Conservation (phyloP, 2,888 invertebrate species). For the Metacarcinus magister region DNA sequence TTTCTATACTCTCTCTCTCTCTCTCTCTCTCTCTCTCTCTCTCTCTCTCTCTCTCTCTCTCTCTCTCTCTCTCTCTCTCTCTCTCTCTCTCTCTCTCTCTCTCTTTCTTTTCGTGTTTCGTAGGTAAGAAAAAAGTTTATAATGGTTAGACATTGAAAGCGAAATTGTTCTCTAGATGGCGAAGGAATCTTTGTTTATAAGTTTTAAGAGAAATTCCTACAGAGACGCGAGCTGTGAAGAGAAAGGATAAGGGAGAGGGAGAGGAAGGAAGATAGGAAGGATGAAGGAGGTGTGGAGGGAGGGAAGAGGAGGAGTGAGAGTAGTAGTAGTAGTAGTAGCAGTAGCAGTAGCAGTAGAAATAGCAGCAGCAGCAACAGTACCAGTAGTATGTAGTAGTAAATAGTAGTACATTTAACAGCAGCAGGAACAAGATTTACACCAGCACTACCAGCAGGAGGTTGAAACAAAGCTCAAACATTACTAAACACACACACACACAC, state of each 20-base stretch:
- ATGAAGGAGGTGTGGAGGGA: background rate
- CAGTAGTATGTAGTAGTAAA: background rate
- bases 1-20: constrained; percentile 2
- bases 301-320: background rate
- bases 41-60: background rate
- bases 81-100: constrained; percentile 26
- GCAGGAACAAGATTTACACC: background rate
- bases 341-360: background rate
- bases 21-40: background rate
- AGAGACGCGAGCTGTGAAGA: background rate
- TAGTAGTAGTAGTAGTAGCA: background rate
- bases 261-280: too few species aligned
- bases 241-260: background rate
- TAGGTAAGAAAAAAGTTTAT: too few species aligned
- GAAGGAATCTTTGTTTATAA: background rate
- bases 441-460: background rate
- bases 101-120: background rate
- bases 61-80: constrained; percentile 17
- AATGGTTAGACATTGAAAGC: background rate
- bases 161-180: background rate
- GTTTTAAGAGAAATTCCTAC: background rate
- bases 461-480: background rate
- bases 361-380: background rate
- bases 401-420: background rate
- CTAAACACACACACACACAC: background rate